Percentiles rank a stretch among this genome's conserved stretches.
These are phyloP conservation scores for Coluber constrictor DNA, from an alignment of 2,797 vertebrate genomes.

Conservation along the genomic window DNA sequence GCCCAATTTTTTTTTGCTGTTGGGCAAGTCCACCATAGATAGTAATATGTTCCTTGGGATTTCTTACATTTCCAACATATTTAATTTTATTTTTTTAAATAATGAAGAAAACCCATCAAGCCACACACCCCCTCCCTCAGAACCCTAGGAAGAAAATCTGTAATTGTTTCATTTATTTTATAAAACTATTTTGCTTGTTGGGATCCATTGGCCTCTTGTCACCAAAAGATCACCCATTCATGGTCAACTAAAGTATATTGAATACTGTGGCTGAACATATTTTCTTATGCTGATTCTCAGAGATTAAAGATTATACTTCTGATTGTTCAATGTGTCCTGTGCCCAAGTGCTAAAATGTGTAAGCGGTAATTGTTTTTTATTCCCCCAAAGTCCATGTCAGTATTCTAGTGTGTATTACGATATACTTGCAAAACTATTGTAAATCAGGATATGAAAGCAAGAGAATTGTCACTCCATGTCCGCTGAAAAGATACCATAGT, in stretches of 20 bases:
- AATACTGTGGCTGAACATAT: not conserved
- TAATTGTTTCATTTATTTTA: not conserved
- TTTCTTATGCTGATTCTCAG: not conserved
- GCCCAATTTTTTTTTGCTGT: too few relatives aligned
- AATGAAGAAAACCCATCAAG: not conserved
- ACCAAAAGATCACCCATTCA: not conserved
- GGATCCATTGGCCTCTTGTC: not conserved
- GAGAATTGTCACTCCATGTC: too few relatives aligned
- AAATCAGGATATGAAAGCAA: not conserved
- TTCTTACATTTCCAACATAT: not conserved
- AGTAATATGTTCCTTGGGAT: too few relatives aligned
- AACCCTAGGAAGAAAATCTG: not conserved
- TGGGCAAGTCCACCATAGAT: too few relatives aligned
- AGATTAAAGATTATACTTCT: not conserved
- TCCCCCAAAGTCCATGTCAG: not conserved
- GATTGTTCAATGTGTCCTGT: not conserved
- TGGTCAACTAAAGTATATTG: not conserved
- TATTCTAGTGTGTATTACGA: not conserved
- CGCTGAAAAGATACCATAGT: not conserved
- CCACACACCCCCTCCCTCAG: not conserved
- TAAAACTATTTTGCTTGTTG: not conserved
- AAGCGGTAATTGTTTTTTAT: not conserved
- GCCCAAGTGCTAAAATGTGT: not conserved
- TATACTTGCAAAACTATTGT: not conserved
- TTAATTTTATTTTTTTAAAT: not conserved